These are phyloP conservation scores for Poeciliopsis occidentalis DNA, from an alignment of 2,113 vertebrate species.

Conservation along the genomic window DNA sequence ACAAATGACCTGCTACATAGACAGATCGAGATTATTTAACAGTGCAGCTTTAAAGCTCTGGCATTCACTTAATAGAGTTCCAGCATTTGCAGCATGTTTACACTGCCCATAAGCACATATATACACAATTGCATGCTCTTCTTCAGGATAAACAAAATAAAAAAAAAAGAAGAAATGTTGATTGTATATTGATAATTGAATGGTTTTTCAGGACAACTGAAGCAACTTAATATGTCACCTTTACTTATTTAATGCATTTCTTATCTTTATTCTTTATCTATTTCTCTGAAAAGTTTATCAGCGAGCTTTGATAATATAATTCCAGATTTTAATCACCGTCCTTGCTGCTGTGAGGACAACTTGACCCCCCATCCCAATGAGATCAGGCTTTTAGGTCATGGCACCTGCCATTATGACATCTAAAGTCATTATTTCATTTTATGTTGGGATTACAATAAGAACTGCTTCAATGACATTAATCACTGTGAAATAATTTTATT, in stretches of 20 bases:
- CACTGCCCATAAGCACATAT: slow-evolving; percentile 15
- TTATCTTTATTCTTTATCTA: slow-evolving; percentile 13
- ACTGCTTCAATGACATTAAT: slow-evolving; percentile 12
- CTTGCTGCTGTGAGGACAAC: not conserved
- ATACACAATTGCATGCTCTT: slow-evolving; percentile 27
- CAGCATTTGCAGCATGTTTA: slow-evolving; percentile 31
- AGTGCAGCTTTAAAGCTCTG: slow-evolving; percentile 45
- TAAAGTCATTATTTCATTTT: slow-evolving; percentile 1
- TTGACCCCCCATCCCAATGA: not conserved
- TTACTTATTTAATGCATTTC: slow-evolving; percentile 6
- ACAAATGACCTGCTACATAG: slow-evolving; percentile 67
- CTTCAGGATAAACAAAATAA: not conserved
- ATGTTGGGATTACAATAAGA: not conserved
- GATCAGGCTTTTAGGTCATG: not conserved
- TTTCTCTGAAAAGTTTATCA: not conserved
- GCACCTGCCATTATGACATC: not conserved
- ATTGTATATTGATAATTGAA: slow-evolving; percentile 42
- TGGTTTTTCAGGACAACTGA: slow-evolving; percentile 31
- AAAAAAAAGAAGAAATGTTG: slow-evolving; percentile 2
- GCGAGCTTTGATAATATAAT: not conserved
- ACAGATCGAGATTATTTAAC: slow-evolving; percentile 67
- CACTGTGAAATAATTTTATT: slow-evolving; percentile 23
- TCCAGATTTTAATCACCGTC: not conserved
- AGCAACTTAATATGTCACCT: slow-evolving; percentile 27
- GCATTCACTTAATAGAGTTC: slow-evolving; percentile 42